A percentile compares a stretch with the other conserved stretches of the same genome.
These are phyloP conservation scores for Globodera rostochiensis DNA, from an alignment of 1,140 invertebrate species.

Conservation along the genomic window DNA sequence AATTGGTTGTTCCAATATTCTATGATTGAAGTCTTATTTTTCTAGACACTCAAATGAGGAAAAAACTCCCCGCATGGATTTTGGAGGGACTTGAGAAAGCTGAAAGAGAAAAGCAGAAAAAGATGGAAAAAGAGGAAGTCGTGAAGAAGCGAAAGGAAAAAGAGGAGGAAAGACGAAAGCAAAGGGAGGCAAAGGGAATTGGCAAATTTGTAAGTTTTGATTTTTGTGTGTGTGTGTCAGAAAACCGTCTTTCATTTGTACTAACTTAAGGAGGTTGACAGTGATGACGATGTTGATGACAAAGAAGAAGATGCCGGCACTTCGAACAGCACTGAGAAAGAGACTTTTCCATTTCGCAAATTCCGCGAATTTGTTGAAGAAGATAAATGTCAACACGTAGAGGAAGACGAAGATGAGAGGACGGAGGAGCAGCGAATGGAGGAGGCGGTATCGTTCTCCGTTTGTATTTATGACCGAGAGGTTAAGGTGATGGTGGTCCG, in stretches of 20 bases:
- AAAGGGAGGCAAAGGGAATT: conserved; percentile 41
- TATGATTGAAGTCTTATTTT: conserved; percentile 8
- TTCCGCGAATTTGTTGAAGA: conserved; percentile 26
- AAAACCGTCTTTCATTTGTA: no score
- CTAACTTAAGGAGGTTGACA: conserved; percentile 42
- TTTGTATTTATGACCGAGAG: neutral
- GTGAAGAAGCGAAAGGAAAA: conserved; percentile 55
- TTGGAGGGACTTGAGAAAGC: conserved; percentile 93
- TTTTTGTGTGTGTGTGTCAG: conserved; percentile 11
- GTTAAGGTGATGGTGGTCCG: conserved; percentile 47
- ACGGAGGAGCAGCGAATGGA: conserved; percentile 45
- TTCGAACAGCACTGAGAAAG: conserved; percentile 29
- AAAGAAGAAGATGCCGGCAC: conserved; percentile 32
- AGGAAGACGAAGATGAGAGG: conserved; percentile 52
- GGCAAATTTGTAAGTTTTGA: conserved; percentile 55
- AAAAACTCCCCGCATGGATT: conserved; percentile 91
- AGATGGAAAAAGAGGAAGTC: conserved; percentile 73
- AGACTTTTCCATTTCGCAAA: conserved; percentile 13
- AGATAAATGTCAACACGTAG: conserved; percentile 39
- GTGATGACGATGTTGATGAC: conserved; percentile 31
- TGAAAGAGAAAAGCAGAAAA: conserved; percentile 89
- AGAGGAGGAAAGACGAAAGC: conserved; percentile 34
- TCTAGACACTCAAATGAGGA: conserved; percentile 82
- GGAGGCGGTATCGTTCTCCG: conserved; percentile 41
- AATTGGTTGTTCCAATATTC: conserved; percentile 23